Evolutionary conservation across 2,888 invertebrate genomes (phyloP), one percentile per base, ranked within the genome.

Genomic region (Acanthosoma haemorrhoidale): DNA sequence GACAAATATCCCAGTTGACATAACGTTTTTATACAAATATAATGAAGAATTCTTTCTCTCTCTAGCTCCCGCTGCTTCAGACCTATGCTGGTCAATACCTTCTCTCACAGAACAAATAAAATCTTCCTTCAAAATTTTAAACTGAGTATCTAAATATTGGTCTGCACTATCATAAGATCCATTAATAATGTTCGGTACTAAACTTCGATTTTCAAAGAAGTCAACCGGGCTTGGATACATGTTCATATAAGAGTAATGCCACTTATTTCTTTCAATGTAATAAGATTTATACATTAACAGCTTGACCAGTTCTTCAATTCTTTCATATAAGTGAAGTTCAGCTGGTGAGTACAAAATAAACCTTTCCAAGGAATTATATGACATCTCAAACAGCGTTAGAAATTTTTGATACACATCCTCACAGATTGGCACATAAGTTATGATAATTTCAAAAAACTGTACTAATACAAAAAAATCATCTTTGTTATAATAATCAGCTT

Each of bases 101-200:
- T 87, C 84, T 36, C 90, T 80, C 25, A 94, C 78, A 0, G 93
- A 90, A 16, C 84, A 82, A 34, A 91, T 83, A 77, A 90, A 92
- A 79, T 94, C 94, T 81, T 94, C 92, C 34, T 91, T 81, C 61
- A 94, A 78, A 36, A 93, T 81, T 38, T 88, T 84, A 77, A 91
- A 91, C 75, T 92, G 92, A n/a, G 88, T 81, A 75, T 90, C 89
- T 25, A 94, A 80, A 77, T 94, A 94, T 76, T 91, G 86, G 58
- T 87, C 83, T 1, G 88, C 82, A 76, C 82, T 82, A 1, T 81
- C 77, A 78, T 89, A 92, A 0, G 83, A 81, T 15, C 89, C 90
- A 51, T 84, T 79, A 0, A 84, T 78, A 68, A 87, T 84, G 76
- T 87, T 88, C 0, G 84, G 83, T 15, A 84, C 79, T 18, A 87